Evolutionary conservation across 2,797 vertebrate genomes (phyloP), one percentile per base, ranked within the genome.

Genomic region (Channa striata): DNA sequence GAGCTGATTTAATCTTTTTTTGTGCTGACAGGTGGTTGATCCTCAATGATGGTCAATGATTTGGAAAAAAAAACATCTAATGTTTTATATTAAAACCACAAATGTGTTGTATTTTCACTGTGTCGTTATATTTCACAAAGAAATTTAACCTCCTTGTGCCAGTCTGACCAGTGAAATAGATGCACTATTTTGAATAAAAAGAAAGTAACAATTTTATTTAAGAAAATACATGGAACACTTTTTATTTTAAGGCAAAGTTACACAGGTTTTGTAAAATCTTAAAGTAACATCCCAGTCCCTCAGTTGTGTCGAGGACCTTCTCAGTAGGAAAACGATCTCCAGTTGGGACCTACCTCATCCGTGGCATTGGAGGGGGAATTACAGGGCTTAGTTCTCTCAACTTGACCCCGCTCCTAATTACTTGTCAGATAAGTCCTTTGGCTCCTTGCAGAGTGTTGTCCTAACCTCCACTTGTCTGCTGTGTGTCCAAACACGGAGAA

Each of bases 361-460:
- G 52, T 65, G 86, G 86, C 89, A 87, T 85, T 87, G 84, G 74
- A 82, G 74, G 47, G 72, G 85, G 91, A 91, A 92, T 93, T 92
- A 92, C 74, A 59, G 83, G 83, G 89, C 91, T 94, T 92, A 93
- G 89, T 87, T 92, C 85, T 92, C 83, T 92, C 88, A 93, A 93
- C 91, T 92, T 94, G 92, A 93, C 91, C 92, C 86, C 39, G 60
- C 88, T 93, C 90, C 92, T 93, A 93, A 94, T 94, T 91, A 91
- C 92, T 93, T 93, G 93, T 93, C 82, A 87, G 89, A 74, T 93
- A 93, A 94, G 90, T 93, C 90, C 82, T 89, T 87, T 84, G 90
- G 91, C 91, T 94, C 92, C 91, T 91, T 57, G 72, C 14, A 34
- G 79, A 89, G 86, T 93, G 92, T 93, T 93, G 88, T 93, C 81